Evolutionary conservation across 2,113 vertebrate genomes (phyloP).

Genomic region (Henicopernis longicauda): DNA sequence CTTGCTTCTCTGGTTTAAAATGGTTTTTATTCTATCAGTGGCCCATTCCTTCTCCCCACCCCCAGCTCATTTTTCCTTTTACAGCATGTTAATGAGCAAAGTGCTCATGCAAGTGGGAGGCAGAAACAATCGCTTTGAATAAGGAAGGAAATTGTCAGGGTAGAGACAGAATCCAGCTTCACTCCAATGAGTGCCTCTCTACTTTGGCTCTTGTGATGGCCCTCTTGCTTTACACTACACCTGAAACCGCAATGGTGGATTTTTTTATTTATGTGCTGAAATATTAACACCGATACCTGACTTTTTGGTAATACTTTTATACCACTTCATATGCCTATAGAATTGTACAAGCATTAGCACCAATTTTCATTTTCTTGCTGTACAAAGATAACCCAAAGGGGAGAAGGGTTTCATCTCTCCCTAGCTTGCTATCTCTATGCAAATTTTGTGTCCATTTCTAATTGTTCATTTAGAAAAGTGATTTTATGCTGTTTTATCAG

Average conservation of each 20-base stretch:
- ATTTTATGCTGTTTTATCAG: conserved; percentile 47
- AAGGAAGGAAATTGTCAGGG: conserved; percentile 31
- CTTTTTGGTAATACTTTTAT: not conserved
- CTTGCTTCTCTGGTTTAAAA: conserved; percentile 43
- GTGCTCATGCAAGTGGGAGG: conserved; percentile 64
- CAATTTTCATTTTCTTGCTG: conserved; percentile 32
- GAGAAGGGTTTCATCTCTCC: conserved; percentile 35
- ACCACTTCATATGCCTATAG: not conserved
- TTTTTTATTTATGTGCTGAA: not conserved
- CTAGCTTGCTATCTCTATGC: conserved; percentile 52
- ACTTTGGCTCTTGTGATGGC: not conserved
- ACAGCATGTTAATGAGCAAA: conserved; percentile 58
- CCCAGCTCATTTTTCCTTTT: conserved; percentile 35
- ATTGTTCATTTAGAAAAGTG: conserved; percentile 54
- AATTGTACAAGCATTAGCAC: conserved; percentile 6
- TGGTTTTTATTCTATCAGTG: conserved; percentile 12
- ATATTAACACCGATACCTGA: not conserved
- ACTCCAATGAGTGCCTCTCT: not conserved
- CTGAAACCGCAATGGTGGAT: not conserved
- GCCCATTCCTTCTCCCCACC: not conserved
- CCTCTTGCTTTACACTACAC: not conserved
- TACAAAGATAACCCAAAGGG: conserved; percentile 35
- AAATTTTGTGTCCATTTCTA: conserved; percentile 60
- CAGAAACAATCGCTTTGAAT: conserved; percentile 33
- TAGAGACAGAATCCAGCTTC: not conserved